phyloP scores from a whole-genome alignment of 2,888 invertebrate genomes.

The Oxycera nigricornis region DNA sequence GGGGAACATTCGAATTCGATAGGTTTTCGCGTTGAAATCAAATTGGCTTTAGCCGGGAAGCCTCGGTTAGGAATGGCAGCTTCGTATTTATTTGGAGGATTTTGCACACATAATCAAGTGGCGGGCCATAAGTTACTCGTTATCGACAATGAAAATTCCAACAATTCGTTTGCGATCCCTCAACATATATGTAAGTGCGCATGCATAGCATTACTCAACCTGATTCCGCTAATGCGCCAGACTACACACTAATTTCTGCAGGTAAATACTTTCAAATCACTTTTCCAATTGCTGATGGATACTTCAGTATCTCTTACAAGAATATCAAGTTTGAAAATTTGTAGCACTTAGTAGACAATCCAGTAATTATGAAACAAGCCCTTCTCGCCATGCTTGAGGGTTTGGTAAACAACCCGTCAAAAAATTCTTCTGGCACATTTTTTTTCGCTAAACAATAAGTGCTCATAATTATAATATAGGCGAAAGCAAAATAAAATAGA shows the following conservation, averaged over 20 bases:
- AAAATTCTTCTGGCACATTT: not conserved
- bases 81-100: no score
- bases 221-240: not conserved
- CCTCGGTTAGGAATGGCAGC: no score
- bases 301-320: slow-evolving; percentile 13
- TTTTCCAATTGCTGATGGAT: not conserved
- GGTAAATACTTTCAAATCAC: not conserved
- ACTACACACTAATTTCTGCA: not conserved
- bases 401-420: slow-evolving; percentile 14
- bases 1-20: not conserved
- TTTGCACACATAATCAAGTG: no score
- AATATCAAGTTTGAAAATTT: slow-evolving; percentile 2
- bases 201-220: no score
- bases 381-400: slow-evolving; percentile 18
- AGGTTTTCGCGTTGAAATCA: not conserved
- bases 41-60: not conserved
- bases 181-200: no score
- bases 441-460: slow-evolving; percentile 26
- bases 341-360: slow-evolving; percentile 25
- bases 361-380: slow-evolving; percentile 16
- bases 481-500: not conserved
- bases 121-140: no score
- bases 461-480: slow-evolving; percentile 18
- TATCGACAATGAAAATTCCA: no score
- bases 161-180: no score